Conservation (phyloP, 2,113 vertebrate genomes). For the Prolemur simus region DNA sequence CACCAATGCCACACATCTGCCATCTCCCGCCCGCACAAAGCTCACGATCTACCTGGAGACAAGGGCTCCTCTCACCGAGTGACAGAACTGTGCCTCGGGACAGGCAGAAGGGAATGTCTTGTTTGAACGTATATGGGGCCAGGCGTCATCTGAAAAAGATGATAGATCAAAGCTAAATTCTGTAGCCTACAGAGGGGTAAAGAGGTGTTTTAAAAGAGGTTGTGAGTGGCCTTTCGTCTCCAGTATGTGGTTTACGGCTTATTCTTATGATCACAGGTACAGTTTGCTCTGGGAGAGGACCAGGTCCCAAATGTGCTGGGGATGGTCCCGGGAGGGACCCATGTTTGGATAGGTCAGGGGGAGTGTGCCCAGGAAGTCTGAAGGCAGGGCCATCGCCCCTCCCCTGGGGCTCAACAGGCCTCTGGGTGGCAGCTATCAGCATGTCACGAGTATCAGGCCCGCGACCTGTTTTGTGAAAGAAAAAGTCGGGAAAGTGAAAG, state of each 20-base stretch:
- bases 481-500: background rate
- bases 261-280: background rate
- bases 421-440: background rate
- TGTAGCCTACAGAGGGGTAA: background rate
- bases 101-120: background rate
- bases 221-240: background rate
- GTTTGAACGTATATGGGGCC: background rate
- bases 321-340: background rate
- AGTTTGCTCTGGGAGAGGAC: background rate
- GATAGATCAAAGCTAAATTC: background rate
- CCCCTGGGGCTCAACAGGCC: background rate
- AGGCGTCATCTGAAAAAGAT: background rate
- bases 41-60: background rate
- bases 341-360: background rate
- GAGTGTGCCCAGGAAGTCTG: background rate
- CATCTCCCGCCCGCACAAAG: background rate
- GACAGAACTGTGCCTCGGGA: background rate
- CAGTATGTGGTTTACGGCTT: background rate
- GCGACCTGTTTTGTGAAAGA: background rate
- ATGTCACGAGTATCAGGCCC: background rate
- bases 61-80: background rate
- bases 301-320: rapidly evolving
- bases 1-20: background rate
- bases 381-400: background rate
- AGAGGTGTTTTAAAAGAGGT: background rate